Conservation (phyloP, 2,113 vertebrate species). For the Coreoperca whiteheadi region DNA sequence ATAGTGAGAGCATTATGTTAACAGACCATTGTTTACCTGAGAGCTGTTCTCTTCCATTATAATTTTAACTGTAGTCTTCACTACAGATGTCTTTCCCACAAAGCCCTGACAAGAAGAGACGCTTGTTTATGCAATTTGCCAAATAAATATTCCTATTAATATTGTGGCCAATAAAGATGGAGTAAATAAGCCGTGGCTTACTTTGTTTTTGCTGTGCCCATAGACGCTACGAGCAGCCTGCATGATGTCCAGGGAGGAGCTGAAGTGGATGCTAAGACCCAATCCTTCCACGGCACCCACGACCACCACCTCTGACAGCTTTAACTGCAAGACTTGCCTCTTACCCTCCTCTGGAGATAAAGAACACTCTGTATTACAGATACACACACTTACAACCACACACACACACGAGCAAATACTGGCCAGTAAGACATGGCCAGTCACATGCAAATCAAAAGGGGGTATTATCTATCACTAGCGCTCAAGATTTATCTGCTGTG, state of each 20-base stretch:
- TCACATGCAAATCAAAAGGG: neutral
- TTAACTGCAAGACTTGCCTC: constrained; percentile 86
- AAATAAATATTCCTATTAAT: neutral
- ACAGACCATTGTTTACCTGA: constrained; percentile 84
- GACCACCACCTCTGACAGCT: constrained; percentile 82
- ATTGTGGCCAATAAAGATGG: neutral
- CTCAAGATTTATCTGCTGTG: neutral
- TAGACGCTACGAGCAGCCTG: constrained; percentile 84
- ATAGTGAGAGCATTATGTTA: neutral
- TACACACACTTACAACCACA: neutral
- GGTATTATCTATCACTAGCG: neutral
- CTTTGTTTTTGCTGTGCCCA: constrained; percentile 87
- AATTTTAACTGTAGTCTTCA: constrained; percentile 87
- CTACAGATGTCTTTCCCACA: constrained; percentile 87
- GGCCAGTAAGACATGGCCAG: neutral
- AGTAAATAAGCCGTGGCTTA: constrained; percentile 68
- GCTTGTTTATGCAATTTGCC: constrained; percentile 13
- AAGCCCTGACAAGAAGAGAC: constrained; percentile 82
- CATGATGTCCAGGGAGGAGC: constrained; percentile 89
- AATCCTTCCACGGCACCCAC: constrained; percentile 86
- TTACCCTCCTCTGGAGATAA: constrained; percentile 83
- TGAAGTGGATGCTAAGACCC: constrained; percentile 88
- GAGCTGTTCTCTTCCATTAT: constrained; percentile 87
- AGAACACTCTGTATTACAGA: constrained; percentile 21
- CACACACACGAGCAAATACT: neutral